Base-by-base conservation (phyloP, 2,113 vertebrate genomes). In the Garra rufa region DNA sequence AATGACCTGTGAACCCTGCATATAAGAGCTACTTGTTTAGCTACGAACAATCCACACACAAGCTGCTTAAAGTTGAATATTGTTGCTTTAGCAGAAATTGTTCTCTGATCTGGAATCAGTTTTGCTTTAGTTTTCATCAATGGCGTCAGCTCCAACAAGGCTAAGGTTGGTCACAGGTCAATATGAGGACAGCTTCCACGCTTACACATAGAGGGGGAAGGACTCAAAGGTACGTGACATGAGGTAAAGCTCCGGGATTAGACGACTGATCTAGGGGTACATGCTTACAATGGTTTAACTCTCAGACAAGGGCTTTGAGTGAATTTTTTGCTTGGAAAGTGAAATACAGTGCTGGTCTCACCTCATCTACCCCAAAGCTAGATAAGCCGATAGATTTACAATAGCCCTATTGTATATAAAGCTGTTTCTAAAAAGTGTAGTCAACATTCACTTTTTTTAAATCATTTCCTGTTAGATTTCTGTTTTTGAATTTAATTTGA, bases 191-290 rank as follows among this genome's bases (percentile, higher is more conserved):
- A 81, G 44, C 28, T 52, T 81, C 28, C 2, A 70, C 46, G 15
- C 46, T 65, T 80, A 48, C 21, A 44, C 65, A 85, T 61, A 83
- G 86, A 7, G 9, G 10, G 46, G 30, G 5, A 10, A 41, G 63
- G 48, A 43, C 63, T 59, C 11, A 41, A 21, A 78, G 65, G 48
- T 44, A 24, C 1, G 76, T 21, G 46, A 65, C 3, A 17, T 80
- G 65, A 71, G 83, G 75, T 69, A 46, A 85, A 85, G 83, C 76
- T 55, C 13, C 83, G 86, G 90, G 91, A 93, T 92, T 91, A 93
- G 86, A 89, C 88, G 86, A 85, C 80, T 88, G 86, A 85, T 69
- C 21, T 38, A 52, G 26, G 21, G 55, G 65, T 38, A 50, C 43
- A 41, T 50, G 61, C 24, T 80, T 65, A 80, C 59, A 30, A 65